Evolutionary conservation across 2,888 invertebrate species (phyloP).

Genomic region (Odontomyia ornata): DNA sequence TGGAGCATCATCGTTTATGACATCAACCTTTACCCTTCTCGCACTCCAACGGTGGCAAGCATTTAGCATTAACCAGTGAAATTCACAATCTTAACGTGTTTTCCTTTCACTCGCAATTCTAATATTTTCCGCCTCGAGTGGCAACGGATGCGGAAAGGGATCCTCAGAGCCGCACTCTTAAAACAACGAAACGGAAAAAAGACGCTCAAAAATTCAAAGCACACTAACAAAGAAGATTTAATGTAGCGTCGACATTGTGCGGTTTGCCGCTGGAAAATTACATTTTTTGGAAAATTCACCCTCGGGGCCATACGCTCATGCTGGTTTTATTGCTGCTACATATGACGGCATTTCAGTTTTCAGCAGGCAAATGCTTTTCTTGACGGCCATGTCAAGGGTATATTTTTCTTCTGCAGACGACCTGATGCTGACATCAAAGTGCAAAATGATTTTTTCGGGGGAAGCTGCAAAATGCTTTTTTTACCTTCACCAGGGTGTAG

Average conservation of each 20-base stretch:
- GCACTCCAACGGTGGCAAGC: not conserved
- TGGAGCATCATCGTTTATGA: not conserved
- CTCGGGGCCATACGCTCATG: slow-evolving; percentile 11
- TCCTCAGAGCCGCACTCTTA: not conserved
- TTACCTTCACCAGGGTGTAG: not conserved
- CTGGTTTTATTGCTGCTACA: slow-evolving; percentile 41
- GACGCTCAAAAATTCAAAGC: slow-evolving; percentile 44
- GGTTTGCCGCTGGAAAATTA: slow-evolving; percentile 44
- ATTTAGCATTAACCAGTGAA: slow-evolving; percentile 19
- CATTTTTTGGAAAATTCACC: slow-evolving; percentile 40
- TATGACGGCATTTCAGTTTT: slow-evolving; percentile 37
- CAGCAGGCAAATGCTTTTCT: slow-evolving; percentile 18
- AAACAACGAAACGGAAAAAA: slow-evolving; percentile 28
- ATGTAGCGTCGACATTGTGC: slow-evolving; percentile 35
- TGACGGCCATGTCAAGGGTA: slow-evolving; percentile 42
- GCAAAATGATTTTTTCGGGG: slow-evolving; percentile 40
- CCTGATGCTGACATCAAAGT: slow-evolving; percentile 44
- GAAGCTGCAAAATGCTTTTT: slow-evolving; percentile 1
- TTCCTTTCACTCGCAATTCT: not conserved
- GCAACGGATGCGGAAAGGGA: slow-evolving; percentile 4
- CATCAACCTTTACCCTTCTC: not conserved
- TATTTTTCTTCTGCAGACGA: slow-evolving; percentile 43
- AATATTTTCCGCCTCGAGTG: not conserved
- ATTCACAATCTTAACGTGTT: slow-evolving; percentile 13
- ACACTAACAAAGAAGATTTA: slow-evolving; percentile 40